Evolutionary conservation across 2,113 vertebrate genomes (phyloP), one percentile per base, ranked within the genome.

Genomic region (Rana temporaria): DNA sequence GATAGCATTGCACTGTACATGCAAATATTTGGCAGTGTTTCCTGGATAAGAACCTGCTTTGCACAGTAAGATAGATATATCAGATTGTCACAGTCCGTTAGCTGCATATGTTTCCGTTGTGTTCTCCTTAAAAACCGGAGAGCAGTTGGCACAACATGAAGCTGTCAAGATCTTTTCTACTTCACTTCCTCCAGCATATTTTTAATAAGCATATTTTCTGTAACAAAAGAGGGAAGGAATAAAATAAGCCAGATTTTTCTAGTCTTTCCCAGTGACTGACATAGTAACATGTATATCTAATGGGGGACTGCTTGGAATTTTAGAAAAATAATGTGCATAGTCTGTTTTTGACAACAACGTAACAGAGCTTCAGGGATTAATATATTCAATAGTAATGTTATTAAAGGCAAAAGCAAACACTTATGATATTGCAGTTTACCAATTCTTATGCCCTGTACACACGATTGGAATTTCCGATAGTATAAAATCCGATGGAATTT

Each of bases 31-130:
- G 77, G 77, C 77, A 79, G 63, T 19, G 4, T 19, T 56, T 26
- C 26, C 17, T 57, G 18, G 63, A 30, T 55, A n/a, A 20, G 68
- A 79, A 79, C 53, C 64, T 68, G 65, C 48, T 57, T 7, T 79
- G 77, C 55, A 9, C 2, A 68, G 62, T 68, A 22, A 79, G 77
- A 79, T 79, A 42, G 32, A 69, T 79, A 70, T 80, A 66, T 62
- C 78, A 80, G 30, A 80, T 56, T 80, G 78, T 70, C 56, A 80
- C 78, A 80, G 78, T 80, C 66, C 56, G 55, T 80, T 80, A 80
- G 26, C 66, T 62, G 55, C 78, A 70, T 80, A 80, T 80, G 78
- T 80, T 80, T 70, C 66, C 70, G 7, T 42, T 70, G 66, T 62
- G 56, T 80, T 60, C 53, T 12, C 59, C n/a, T 20, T 69, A 30